Base-by-base conservation (phyloP, 1,140 invertebrate species). In the Drosophila kohkoa region DNA sequence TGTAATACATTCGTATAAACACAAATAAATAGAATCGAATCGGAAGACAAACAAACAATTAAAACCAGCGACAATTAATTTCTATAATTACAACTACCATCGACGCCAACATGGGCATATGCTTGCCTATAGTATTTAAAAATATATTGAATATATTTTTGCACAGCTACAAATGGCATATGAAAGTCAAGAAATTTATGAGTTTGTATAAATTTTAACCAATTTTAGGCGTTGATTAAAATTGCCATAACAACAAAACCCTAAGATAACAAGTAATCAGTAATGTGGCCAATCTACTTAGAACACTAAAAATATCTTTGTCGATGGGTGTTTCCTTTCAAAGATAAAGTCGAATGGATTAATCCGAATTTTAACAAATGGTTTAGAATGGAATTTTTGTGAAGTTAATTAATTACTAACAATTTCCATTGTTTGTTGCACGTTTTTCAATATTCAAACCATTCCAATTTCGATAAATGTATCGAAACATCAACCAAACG, bases 231-330 rank as follows among this genome's bases (percentile, higher is more conserved):
- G 32, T 15, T 54, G 5, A 15, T 52, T 54, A 54, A 32, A 54
- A 54, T 35, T 35, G 51, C 51, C 13, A 54, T 15, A 35, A 13
- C 51, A 43, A 43, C 11, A 28, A 52, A 52, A 54, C 51, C 51
- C 15, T 54, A 54, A 54, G 51, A 54, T 54, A 54, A 54, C 51
- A 54, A 16, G 51, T 35, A 54, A 54, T 54, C 51, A 54, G 30
- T 35, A 15, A 54, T 54, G 6, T 54, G 51, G 30, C 13, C 51
- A 35, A 32, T 32, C n/a, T 32, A 54, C 51, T 32, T 32, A 32
- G n/a, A 35, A 54, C 13, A 54, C 41, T 13, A 13, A 43, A 43
- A 43, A 43, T 43, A 54, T 5, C 2, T 32, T 32, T 16, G 41
- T 35, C 51, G 51, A 54, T 4, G 3, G 30, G n/a, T 54, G 5